Conservation (phyloP, 37 sponge, comb jelly and placozoan genomes). For the Agelas oroides region DNA sequence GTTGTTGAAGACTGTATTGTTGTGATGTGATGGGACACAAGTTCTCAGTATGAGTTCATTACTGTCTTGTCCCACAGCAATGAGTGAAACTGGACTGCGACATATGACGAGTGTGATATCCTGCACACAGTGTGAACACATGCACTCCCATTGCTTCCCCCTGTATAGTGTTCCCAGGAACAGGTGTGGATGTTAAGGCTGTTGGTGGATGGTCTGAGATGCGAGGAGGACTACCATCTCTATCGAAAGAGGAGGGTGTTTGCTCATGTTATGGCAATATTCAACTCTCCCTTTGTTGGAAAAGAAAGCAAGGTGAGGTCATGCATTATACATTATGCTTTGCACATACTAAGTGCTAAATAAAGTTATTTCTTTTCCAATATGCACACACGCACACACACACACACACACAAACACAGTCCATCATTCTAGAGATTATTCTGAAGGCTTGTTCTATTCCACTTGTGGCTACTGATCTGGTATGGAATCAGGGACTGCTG, state of each 20-base stretch:
- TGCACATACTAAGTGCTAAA: no score
- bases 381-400: background rate
- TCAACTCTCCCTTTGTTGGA: background rate
- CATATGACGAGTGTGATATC: no score
- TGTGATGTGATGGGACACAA: no score
- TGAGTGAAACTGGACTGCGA: no score
- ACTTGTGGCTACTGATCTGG: conserved; percentile 16
- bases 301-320: conserved; percentile 19
- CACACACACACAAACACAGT: no score
- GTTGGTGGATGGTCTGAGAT: conserved; percentile 61
- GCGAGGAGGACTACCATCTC: conserved; percentile 63
- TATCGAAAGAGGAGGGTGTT: conserved; percentile 57
- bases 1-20: no score
- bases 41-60: no score
- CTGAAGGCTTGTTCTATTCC: conserved; percentile 2
- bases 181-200: conserved; percentile 72
- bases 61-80: no score
- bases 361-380: background rate
- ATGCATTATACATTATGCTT: background rate
- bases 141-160: background rate
- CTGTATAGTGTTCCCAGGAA: conserved; percentile 41
- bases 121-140: no score
- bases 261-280: conserved; percentile 50
- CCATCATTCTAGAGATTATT: conserved; percentile 15
- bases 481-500: conserved; percentile 29